A percentile compares a stretch with the other conserved stretches of the same genome.
Conservation (phyloP, 2,797 vertebrate genomes). For the Siniperca scherzeri region DNA sequence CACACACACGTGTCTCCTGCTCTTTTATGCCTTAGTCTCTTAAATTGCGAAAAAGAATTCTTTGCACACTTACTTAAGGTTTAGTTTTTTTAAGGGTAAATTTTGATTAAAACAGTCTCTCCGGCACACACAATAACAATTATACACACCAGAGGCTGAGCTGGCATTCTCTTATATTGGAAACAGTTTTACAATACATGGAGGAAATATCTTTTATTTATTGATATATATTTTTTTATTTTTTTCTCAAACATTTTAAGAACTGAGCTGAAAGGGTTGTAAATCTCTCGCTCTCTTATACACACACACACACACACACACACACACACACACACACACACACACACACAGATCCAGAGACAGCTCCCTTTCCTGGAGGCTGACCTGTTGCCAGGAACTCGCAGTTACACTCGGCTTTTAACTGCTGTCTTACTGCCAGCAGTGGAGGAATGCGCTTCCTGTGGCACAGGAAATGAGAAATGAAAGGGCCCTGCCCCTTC, state of each 20-base stretch:
- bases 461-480: slow-evolving; percentile 76
- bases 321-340: slow-evolving; percentile 15
- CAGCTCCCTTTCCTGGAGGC: slow-evolving; percentile 50
- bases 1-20: not conserved
- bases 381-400: slow-evolving; percentile 59
- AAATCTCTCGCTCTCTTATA: slow-evolving; percentile 17
- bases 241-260: not conserved
- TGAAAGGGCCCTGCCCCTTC: slow-evolving; percentile 64
- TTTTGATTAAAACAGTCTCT: not conserved
- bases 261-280: slow-evolving; percentile 11
- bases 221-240: not conserved
- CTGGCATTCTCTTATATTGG: not conserved
- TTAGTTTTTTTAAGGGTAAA: not conserved
- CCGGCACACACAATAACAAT: not conserved
- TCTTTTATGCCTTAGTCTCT: slow-evolving; percentile 12
- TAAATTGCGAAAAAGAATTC: slow-evolving; percentile 1
- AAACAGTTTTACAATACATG: not conserved
- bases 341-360: slow-evolving; percentile 22
- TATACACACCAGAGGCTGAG: not conserved
- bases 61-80: slow-evolving; percentile 21
- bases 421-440: slow-evolving; percentile 58
- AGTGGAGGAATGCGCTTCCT: slow-evolving; percentile 77
- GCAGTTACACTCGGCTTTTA: slow-evolving; percentile 48
- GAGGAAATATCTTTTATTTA: not conserved
- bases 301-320: slow-evolving; percentile 14